Evolutionary conservation across 1,140 invertebrate genomes (phyloP).

Genomic region (Apolygus lucorum): DNA sequence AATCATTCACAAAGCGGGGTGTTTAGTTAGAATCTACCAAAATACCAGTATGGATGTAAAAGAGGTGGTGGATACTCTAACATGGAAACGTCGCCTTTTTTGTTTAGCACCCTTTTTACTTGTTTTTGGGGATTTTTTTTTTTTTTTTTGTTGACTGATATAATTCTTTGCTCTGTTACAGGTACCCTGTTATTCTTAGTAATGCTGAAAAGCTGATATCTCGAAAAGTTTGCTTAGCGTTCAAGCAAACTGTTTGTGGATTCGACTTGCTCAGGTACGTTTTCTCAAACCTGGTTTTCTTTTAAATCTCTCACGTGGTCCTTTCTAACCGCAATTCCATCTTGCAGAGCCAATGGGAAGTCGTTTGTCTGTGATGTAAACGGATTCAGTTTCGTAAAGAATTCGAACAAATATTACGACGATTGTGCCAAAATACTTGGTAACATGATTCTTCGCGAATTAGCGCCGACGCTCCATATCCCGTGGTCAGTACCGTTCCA

Average conservation of each 20-base stretch:
- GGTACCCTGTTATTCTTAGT: constrained; percentile 71
- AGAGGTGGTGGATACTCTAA: too few species aligned
- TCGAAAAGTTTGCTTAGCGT: constrained; percentile 92
- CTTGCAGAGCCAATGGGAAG: constrained; percentile 85
- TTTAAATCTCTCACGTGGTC: too few species aligned
- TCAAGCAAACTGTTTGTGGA: constrained; percentile 99
- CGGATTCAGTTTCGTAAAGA: constrained; percentile 99
- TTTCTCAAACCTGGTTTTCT: neutral
- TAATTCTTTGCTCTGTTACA: neutral
- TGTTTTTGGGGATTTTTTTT: neutral
- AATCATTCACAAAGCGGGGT: too few species aligned
- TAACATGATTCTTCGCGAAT: constrained; percentile 84
- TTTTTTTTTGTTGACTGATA: neutral
- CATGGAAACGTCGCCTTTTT: too few species aligned
- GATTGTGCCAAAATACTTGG: constrained; percentile 97
- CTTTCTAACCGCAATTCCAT: too few species aligned
- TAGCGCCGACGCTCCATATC: constrained; percentile 91
- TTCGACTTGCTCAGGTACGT: constrained; percentile 87
- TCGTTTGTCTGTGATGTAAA: constrained; percentile 99
- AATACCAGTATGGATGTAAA: too few species aligned
- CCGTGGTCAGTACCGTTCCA: constrained; percentile 96
- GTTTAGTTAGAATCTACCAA: too few species aligned
- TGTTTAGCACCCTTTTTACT: too few species aligned
- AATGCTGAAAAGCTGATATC: constrained; percentile 99
- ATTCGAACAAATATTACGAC: constrained; percentile 99